These are phyloP conservation scores for Orthonychiurus folsomi DNA, from an alignment of 2,888 invertebrate genomes.

Conservation along the genomic window DNA sequence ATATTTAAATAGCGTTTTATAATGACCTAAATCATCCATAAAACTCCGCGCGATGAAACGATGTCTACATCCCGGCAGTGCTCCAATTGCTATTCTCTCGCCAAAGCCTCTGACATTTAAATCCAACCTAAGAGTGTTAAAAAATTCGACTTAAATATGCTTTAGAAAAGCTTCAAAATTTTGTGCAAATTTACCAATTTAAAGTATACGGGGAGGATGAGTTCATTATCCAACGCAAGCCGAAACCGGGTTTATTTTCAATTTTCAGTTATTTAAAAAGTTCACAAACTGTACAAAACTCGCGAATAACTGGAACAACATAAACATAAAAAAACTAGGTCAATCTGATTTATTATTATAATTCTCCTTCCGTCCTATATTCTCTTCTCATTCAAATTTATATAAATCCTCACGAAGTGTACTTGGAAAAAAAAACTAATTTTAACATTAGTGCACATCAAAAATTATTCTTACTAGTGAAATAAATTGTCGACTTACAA, in stretches of 20 bases:
- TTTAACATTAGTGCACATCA: too few relatives aligned
- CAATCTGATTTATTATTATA: too few relatives aligned
- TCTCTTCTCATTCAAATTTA: too few relatives aligned
- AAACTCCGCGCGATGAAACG: constrained; percentile 19
- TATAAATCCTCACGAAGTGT: too few relatives aligned
- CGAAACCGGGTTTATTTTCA: too few relatives aligned
- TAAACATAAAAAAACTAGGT: neutral
- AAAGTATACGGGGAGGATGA: constrained; percentile 3
- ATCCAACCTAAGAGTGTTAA: constrained; percentile 10
- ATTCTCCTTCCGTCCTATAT: too few relatives aligned
- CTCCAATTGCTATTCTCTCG: constrained; percentile 17
- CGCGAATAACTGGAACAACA: neutral
- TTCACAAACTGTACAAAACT: neutral
- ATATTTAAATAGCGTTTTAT: neutral
- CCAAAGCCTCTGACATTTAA: constrained; percentile 13
- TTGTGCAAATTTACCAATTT: constrained; percentile 5
- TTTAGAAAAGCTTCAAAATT: neutral
- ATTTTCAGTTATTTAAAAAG: too few relatives aligned
- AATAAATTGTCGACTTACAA: too few relatives aligned
- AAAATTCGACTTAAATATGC: neutral
- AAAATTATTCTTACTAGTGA: too few relatives aligned
- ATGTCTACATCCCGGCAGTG: constrained; percentile 16
- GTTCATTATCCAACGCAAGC: constrained; percentile 8
- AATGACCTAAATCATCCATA: constrained; percentile 12
- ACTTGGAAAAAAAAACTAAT: too few relatives aligned